Evolutionary conservation across 2,797 vertebrate species (phyloP).

Genomic region (Xenopus petersii): DNA sequence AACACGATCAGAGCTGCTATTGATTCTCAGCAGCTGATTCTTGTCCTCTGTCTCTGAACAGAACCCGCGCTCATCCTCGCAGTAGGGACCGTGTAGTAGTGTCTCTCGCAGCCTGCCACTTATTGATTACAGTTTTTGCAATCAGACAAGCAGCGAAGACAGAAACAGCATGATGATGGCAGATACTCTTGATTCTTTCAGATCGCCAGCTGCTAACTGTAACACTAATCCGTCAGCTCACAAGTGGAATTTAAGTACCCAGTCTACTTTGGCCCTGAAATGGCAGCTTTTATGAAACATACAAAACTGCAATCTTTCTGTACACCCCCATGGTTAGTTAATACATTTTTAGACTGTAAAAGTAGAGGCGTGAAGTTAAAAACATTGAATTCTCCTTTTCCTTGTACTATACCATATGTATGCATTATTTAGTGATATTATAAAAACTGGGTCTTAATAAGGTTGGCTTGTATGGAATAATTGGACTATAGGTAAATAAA

Average conservation of each 20-base stretch:
- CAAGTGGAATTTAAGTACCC: slow-evolving; percentile 19
- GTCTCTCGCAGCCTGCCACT: slow-evolving; percentile 37
- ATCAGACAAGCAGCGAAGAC: slow-evolving; percentile 36
- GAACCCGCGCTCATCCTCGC: slow-evolving; percentile 34
- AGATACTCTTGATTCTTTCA: slow-evolving; percentile 30
- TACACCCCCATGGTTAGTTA: no score
- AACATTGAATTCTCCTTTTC: no score
- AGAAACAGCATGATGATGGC: slow-evolving; percentile 25
- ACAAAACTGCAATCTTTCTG: not conserved
- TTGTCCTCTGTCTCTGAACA: slow-evolving; percentile 26
- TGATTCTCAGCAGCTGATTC: slow-evolving; percentile 40
- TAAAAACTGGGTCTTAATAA: no score
- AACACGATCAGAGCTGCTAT: slow-evolving; percentile 37
- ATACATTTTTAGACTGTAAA: no score
- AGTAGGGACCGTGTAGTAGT: slow-evolving; percentile 33
- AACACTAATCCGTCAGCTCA: slow-evolving; percentile 18
- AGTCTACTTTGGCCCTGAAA: slow-evolving; percentile 24
- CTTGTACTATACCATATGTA: no score
- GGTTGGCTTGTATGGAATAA: no score
- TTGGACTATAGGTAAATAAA: no score
- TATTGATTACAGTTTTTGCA: slow-evolving; percentile 50
- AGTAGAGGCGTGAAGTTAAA: no score
- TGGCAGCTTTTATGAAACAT: slow-evolving; percentile 24
- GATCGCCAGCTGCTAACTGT: slow-evolving; percentile 24
- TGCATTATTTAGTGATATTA: no score